Base-by-base conservation (phyloP, 2,888 invertebrate genomes). In the Cataglyphis albicans region DNA sequence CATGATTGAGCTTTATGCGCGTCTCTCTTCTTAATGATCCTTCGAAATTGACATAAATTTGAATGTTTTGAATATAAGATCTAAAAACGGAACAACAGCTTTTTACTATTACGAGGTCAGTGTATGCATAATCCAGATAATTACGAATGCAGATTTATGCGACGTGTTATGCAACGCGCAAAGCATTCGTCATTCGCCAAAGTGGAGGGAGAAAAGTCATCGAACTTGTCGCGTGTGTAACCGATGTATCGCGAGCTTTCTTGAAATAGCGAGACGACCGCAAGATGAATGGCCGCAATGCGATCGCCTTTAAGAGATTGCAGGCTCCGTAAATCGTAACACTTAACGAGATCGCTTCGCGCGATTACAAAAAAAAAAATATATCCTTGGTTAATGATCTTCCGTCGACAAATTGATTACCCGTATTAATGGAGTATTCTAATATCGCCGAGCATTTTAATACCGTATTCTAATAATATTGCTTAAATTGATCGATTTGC, bases 281-380 rank as follows among this genome's bases (percentile, higher is more conserved):
- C 65, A 55, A 81, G 86, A 86, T 68, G 64, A 86, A 84, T 74
- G 74, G 61, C 64, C 63, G 41, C 72, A 15, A 68, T 57, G 81
- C 68, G 83, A 83, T 86, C 63, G 67, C 67, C 25, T 59, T 74
- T 48, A 64, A 38, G 55, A 81, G 86, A 81, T 86, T 68, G 57
- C 32, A 73, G 25, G 18, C 15, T 6, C 55, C 48, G 70, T 67
- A 70, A 85, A 81, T 81, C 59, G 35, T 55, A 44, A n/a, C 59
- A 10, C 18, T 5, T 5, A 2, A 21, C 38, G 21, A 65, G 48
- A 12, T 61, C 44, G 74, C 38, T n/a, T 25, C 9, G 35, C n/a
- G 29, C 48, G n/a, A 52, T n/a, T n/a, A 52, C 5, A 18, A 41
- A 64, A 67, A 21, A 21, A 21, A 74, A 74, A 44, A 80, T 48